These are phyloP conservation scores for Falco concolor DNA, from an alignment of 2,797 vertebrate genomes.

Conservation along the genomic window DNA sequence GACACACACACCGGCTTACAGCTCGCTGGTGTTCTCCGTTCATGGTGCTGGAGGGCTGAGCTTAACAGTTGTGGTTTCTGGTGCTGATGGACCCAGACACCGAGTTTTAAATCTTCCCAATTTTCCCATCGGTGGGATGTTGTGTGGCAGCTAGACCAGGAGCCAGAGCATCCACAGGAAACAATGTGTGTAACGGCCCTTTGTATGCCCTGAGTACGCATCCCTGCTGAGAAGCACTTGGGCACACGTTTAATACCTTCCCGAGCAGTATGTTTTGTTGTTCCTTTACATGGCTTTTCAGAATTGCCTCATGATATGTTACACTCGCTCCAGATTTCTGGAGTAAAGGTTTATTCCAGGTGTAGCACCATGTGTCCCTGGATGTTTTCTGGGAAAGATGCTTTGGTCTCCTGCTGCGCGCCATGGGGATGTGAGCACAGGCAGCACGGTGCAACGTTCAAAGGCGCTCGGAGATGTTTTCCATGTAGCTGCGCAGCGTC, in stretches of 20 bases:
- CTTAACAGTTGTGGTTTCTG: background rate
- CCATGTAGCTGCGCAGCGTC: fast-evolving
- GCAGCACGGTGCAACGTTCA: fast-evolving
- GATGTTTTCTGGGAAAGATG: background rate
- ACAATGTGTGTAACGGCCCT: background rate
- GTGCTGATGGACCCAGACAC: background rate
- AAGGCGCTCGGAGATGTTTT: fast-evolving
- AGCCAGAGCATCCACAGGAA: background rate
- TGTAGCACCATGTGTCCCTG: background rate
- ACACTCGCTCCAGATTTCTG: background rate
- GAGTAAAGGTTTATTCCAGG: background rate
- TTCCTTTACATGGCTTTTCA: background rate
- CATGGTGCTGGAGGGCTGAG: background rate
- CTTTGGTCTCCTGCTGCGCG: background rate
- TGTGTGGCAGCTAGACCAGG: background rate
- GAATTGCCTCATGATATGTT: background rate
- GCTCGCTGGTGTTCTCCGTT: background rate
- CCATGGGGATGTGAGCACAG: fast-evolving
- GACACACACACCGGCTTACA: background rate
- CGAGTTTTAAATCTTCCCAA: background rate
- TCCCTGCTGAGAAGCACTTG: background rate
- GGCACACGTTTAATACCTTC: background rate
- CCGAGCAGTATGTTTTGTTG: background rate
- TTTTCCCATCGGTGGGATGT: background rate
- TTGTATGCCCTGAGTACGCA: background rate